These are phyloP conservation scores for Phenganax subtilis DNA, from an alignment of 92 coral and sea anemone species.

Conservation along the genomic window DNA sequence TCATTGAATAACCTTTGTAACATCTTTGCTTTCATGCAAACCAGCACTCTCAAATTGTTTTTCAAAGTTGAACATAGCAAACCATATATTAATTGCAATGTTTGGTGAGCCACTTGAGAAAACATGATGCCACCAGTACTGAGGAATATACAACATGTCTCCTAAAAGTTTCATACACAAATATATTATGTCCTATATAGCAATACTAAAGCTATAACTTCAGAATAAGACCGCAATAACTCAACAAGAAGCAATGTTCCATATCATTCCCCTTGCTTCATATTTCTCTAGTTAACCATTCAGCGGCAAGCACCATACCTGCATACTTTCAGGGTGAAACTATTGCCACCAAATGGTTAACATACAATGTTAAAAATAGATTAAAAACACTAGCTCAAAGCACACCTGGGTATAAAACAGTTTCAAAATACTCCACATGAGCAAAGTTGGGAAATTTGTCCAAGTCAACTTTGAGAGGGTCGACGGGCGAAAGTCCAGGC, in stretches of 20 bases:
- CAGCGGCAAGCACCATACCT: no score
- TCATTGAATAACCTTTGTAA: slow-evolving; percentile 54
- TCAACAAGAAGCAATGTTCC: no score
- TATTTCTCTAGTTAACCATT: no score
- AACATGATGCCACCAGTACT: slow-evolving; percentile 97
- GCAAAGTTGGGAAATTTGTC: slow-evolving; percentile 61
- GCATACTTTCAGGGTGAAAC: no score
- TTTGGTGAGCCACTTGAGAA: slow-evolving; percentile 69
- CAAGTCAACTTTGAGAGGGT: slow-evolving; percentile 73
- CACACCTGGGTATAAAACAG: slow-evolving; percentile 68
- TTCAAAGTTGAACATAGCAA: slow-evolving; percentile 76
- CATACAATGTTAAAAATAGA: not conserved
- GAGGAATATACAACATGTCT: slow-evolving; percentile 91
- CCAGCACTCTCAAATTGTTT: slow-evolving; percentile 66
- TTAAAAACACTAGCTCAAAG: not conserved
- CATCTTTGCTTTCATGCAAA: slow-evolving; percentile 69
- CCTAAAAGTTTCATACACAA: slow-evolving; percentile 46
- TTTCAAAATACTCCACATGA: slow-evolving; percentile 67
- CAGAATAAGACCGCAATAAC: no score
- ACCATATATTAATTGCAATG: slow-evolving; percentile 85
- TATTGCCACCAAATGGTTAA: no score
- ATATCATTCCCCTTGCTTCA: no score
- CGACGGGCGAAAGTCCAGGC: slow-evolving; percentile 77
- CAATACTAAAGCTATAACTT: no score
- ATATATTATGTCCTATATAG: not conserved